These are phyloP conservation scores for Pangasius larnaudii DNA, from an alignment of 2,797 vertebrate genomes.

Conservation along the genomic window DNA sequence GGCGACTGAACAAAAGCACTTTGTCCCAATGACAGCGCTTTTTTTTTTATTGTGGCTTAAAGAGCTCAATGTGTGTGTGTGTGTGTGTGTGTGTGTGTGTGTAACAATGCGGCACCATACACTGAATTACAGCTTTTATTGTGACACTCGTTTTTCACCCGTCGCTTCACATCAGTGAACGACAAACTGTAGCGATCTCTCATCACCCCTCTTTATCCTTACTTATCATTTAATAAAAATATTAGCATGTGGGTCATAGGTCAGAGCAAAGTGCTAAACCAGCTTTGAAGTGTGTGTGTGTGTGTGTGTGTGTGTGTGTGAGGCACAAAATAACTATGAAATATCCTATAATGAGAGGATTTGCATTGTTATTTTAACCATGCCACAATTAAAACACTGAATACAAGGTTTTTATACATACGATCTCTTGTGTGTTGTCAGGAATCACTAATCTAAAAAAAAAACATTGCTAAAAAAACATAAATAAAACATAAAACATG, in stretches of 20 bases:
- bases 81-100: conserved; percentile 13
- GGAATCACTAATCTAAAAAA: not conserved
- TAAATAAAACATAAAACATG: no score
- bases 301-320: not conserved
- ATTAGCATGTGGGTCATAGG: not conserved
- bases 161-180: conserved; percentile 53
- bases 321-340: not conserved
- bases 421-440: not conserved
- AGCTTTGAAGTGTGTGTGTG: not conserved
- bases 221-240: not conserved
- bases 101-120: conserved; percentile 50
- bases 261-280: not conserved
- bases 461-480: no score
- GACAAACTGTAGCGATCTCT: conserved; percentile 41
- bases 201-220: not conserved
- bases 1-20: conserved; percentile 81
- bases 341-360: not conserved
- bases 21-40: conserved; percentile 78
- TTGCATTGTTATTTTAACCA: not conserved
- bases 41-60: conserved; percentile 63
- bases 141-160: conserved; percentile 49
- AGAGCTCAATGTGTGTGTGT: conserved; percentile 35
- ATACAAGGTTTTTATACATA: not conserved
- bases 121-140: conserved; percentile 47
- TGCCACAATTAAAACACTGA: not conserved